Evolutionary conservation across 2,888 invertebrate species (phyloP).

Genomic region (Yponomeuta sedellus): DNA sequence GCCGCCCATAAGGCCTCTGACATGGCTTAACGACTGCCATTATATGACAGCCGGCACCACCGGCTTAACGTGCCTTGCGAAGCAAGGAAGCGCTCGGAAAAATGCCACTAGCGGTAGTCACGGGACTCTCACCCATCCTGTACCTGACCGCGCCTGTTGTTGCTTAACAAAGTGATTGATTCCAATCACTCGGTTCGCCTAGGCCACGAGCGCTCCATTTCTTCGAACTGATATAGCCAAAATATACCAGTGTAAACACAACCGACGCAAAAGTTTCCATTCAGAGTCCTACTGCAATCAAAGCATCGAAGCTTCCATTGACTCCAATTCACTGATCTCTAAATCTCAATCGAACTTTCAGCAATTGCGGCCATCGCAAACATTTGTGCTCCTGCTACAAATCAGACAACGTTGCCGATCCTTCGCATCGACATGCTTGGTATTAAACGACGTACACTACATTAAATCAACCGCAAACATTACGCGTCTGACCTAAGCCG

Average conservation of each 20-base stretch:
- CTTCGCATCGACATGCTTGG: slow-evolving; percentile 13
- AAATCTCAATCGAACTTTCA: not conserved
- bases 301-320: not conserved
- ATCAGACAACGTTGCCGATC: slow-evolving; percentile 9
- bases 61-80: no score
- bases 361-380: not conserved
- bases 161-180: no score
- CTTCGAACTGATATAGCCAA: no score
- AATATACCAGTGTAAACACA: not conserved
- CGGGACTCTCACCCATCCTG: no score
- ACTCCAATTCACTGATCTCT: not conserved
- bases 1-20: no score
- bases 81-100: no score
- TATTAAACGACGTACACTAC: slow-evolving; percentile 28
- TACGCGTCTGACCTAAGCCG: slow-evolving; percentile 19
- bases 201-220: no score
- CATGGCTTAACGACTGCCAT: no score
- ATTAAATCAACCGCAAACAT: slow-evolving; percentile 28
- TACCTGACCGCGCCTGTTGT: no score
- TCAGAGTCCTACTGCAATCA: not conserved
- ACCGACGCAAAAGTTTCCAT: not conserved
- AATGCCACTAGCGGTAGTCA: no score
- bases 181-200: no score
- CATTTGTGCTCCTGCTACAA: not conserved
- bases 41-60: no score